phyloP scores from a whole-genome alignment of 53 echinoderm and acorn worm species.

The Crossaster papposus region DNA sequence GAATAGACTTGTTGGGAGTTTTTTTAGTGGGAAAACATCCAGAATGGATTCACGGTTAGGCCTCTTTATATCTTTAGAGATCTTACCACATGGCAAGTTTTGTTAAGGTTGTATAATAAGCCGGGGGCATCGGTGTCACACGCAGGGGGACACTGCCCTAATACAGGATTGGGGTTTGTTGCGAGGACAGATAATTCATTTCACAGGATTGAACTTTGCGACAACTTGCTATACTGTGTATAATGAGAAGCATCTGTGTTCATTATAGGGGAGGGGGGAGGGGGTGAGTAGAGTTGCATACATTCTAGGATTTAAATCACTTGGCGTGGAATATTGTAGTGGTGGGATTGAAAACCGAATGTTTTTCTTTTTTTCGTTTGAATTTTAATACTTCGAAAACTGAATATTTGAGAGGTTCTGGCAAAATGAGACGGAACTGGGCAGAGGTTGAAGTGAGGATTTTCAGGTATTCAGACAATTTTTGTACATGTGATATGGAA shows the following conservation, averaged over 20 bases:
- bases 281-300: not conserved
- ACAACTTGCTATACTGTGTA: not conserved
- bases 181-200: slow-evolving; percentile 12
- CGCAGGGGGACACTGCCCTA: slow-evolving; percentile 29
- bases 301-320: not conserved
- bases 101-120: not conserved
- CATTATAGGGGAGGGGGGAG: not conserved
- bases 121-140: slow-evolving; percentile 53
- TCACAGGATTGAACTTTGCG: slow-evolving; percentile 14
- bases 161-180: not conserved
- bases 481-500: no score
- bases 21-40: not conserved
- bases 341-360: no score
- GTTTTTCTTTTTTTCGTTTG: no score
- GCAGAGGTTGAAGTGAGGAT: no score
- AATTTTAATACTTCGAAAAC: no score
- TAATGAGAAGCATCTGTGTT: not conserved
- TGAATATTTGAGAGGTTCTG: no score
- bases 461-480: no score
- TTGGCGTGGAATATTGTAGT: no score
- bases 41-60: not conserved
- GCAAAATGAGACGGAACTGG: no score
- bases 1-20: not conserved
- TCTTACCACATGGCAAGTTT: not conserved
- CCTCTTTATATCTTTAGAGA: not conserved